These are phyloP conservation scores for Capromys pilorides DNA, from an alignment of 2,797 vertebrate genomes.

Conservation along the genomic window DNA sequence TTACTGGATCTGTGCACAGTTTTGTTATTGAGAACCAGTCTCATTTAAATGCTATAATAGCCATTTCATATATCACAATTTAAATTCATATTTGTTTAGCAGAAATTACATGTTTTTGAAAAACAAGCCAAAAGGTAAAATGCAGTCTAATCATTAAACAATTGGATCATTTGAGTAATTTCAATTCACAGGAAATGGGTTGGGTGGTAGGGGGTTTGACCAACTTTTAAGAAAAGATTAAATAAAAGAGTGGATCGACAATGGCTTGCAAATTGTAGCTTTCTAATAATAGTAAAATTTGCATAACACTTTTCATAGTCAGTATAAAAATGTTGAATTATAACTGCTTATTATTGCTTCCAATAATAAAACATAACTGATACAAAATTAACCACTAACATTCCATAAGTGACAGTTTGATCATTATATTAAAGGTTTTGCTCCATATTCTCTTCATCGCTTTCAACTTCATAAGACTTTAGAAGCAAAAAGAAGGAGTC, in stretches of 20 bases:
- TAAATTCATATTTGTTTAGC: background rate
- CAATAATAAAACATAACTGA: slow-evolving; percentile 75
- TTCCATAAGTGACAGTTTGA: background rate
- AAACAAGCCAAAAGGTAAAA: slow-evolving; percentile 65
- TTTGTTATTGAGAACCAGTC: background rate
- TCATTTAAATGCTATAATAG: background rate
- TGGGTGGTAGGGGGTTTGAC: slow-evolving; percentile 3
- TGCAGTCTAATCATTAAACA: slow-evolving; percentile 62
- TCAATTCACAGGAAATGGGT: slow-evolving; percentile 42
- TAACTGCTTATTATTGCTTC: slow-evolving; percentile 74
- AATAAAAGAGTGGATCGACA: slow-evolving; percentile 59
- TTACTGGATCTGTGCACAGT: background rate
- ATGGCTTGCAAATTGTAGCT: slow-evolving; percentile 75
- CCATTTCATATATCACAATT: background rate
- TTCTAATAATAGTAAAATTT: slow-evolving; percentile 77
- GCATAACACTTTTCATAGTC: slow-evolving; percentile 73
- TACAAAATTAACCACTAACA: slow-evolving; percentile 64
- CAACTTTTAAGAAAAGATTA: slow-evolving; percentile 69
- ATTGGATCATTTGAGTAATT: slow-evolving; percentile 62
- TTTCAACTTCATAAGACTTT: background rate
- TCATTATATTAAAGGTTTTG: background rate
- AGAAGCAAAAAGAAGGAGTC: background rate
- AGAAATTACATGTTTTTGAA: slow-evolving; percentile 55
- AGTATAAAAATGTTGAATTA: slow-evolving; percentile 75
- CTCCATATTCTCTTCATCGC: background rate